phyloP scores from a whole-genome alignment of 2,888 invertebrate genomes.

The Tineola bisselliella region DNA sequence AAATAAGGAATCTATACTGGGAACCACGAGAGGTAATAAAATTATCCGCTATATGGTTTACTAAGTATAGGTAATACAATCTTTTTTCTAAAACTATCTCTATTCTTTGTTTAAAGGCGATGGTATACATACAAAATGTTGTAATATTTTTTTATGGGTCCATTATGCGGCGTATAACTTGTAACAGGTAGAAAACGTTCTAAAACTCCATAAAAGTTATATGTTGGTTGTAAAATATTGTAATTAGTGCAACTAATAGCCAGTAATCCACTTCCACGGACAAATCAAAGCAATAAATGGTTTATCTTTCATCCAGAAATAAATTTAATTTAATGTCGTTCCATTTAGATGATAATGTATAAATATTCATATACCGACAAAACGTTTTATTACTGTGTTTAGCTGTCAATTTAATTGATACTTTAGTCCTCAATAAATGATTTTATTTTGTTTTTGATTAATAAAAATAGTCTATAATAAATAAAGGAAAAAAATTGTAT shows the following conservation, averaged over 20 bases:
- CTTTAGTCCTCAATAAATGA: neutral
- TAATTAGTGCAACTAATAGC: conserved; percentile 64
- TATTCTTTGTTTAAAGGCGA: no score
- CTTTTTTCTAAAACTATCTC: no score
- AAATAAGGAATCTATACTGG: no score
- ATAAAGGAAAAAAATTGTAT: no score
- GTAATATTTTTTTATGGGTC: neutral
- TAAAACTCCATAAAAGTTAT: conserved; percentile 52
- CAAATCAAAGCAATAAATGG: conserved; percentile 41
- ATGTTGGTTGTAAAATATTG: conserved; percentile 50
- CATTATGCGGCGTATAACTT: conserved; percentile 18
- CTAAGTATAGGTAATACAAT: no score
- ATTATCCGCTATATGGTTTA: no score
- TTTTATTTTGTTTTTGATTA: neutral
- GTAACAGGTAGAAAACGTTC: conserved; percentile 45
- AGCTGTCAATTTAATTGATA: conserved; percentile 3
- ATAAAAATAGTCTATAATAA: neutral
- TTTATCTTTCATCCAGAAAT: conserved; percentile 16
- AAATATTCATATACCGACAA: neutral
- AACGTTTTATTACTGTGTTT: conserved; percentile 1
- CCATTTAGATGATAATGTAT: neutral
- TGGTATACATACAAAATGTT: neutral
- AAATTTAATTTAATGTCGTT: conserved; percentile 9
- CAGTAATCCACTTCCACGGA: conserved; percentile 47
- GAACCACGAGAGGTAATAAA: no score